Conservation (phyloP, 2,797 vertebrate genomes). For the Momotus momota region DNA sequence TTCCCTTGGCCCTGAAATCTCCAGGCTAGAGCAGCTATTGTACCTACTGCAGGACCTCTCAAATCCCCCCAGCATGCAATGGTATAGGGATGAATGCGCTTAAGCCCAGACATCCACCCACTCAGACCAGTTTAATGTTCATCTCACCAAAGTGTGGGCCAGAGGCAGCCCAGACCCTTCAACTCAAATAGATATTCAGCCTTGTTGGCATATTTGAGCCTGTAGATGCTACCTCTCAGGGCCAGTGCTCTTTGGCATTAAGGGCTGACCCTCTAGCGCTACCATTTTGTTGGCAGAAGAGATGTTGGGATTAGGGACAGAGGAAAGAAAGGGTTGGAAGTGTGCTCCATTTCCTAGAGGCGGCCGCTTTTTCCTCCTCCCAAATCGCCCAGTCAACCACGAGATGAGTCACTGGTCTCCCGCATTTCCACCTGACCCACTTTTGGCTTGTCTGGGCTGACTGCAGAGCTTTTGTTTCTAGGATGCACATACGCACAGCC, state of each 20-base stretch:
- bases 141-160: neutral
- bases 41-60: neutral
- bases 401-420: conserved; percentile 66
- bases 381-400: conserved; percentile 55
- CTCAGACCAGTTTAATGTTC: neutral
- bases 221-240: neutral
- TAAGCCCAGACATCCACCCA: neutral
- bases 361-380: neutral
- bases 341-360: neutral
- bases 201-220: neutral
- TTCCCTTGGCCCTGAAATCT: neutral
- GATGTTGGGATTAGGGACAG: neutral
- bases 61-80: neutral
- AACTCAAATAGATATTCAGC: neutral
- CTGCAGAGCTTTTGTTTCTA: conserved; percentile 55
- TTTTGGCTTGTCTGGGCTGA: conserved; percentile 27
- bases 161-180: neutral
- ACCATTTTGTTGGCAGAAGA: neutral
- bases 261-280: neutral
- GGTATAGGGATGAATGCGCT: neutral
- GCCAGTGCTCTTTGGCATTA: neutral
- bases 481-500: neutral
- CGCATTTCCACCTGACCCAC: conserved; percentile 65
- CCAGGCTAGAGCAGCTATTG: neutral
- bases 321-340: conserved; percentile 28